phyloP scores from a whole-genome alignment of 53 echinoderm and acorn worm genomes.

The Hippasteria phrygiana region DNA sequence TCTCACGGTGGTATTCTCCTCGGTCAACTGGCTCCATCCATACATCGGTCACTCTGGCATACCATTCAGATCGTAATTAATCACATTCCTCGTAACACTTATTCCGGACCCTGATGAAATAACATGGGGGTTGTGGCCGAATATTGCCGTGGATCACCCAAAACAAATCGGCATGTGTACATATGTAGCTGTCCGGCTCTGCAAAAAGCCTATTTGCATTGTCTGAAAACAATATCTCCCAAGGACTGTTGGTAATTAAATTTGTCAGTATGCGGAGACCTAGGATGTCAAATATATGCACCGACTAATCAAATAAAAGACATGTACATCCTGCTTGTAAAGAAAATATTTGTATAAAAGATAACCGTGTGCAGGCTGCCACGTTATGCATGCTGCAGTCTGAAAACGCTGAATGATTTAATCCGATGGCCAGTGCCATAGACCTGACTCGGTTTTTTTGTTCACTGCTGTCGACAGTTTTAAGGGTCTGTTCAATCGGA shows the following conservation, averaged over 20 bases:
- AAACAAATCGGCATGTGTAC: not conserved
- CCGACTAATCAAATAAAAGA: not conserved
- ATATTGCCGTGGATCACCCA: not conserved
- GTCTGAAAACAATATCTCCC: not conserved
- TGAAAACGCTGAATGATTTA: too few species aligned
- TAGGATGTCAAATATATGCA: not conserved
- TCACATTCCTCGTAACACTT: not conserved
- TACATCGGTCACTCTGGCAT: not conserved
- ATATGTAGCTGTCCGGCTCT: too few species aligned
- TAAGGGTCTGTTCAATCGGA: not conserved
- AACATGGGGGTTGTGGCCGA: not conserved
- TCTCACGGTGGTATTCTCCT: not conserved
- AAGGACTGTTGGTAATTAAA: not conserved
- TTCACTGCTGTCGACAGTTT: too few species aligned
- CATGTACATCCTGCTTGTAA: not conserved
- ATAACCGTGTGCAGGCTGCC: not conserved
- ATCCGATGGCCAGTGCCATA: too few species aligned
- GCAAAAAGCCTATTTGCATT: not conserved
- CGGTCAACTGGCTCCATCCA: not conserved
- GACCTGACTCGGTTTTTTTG: too few species aligned
- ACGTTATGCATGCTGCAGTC: too few species aligned
- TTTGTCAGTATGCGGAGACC: not conserved
- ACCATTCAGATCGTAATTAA: not conserved
- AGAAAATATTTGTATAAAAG: not conserved
- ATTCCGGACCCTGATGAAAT: not conserved